A percentile compares a stretch with the other conserved stretches of the same genome.
Conservation (phyloP, 2,113 vertebrate species). For the Balaeniceps rex region DNA sequence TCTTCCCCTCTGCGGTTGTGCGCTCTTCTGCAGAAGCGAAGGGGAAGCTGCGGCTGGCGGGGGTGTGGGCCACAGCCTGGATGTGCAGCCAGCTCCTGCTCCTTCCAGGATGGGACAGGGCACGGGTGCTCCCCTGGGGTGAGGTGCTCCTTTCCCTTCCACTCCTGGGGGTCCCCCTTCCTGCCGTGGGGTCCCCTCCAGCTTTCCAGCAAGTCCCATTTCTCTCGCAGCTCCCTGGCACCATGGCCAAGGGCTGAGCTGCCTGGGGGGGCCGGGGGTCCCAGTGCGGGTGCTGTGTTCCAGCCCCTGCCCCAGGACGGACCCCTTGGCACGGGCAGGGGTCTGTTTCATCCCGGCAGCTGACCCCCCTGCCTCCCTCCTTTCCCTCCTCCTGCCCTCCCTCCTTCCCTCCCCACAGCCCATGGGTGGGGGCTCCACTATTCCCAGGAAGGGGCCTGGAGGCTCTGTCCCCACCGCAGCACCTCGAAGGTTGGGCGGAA, state of each 20-base stretch:
- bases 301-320: neutral
- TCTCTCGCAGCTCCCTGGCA: accelerated
- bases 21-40: neutral
- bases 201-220: neutral
- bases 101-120: neutral
- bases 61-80: neutral
- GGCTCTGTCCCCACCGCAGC: accelerated
- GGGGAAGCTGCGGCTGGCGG: neutral
- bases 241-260: neutral
- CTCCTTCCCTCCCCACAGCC: neutral
- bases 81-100: neutral
- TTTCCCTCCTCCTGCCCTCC: neutral
- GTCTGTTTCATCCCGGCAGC: neutral
- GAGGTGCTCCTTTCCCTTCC: neutral
- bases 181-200: accelerated
- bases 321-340: neutral
- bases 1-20: neutral
- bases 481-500: neutral
- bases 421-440: accelerated
- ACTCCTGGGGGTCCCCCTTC: no score
- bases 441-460: neutral
- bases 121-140: accelerated
- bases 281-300: neutral
- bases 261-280: no score
- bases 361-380: neutral